A percentile compares a stretch with the other conserved stretches of the same genome.
These are phyloP conservation scores for Papilio glaucus DNA, from an alignment of 1,140 invertebrate species.

Conservation along the genomic window DNA sequence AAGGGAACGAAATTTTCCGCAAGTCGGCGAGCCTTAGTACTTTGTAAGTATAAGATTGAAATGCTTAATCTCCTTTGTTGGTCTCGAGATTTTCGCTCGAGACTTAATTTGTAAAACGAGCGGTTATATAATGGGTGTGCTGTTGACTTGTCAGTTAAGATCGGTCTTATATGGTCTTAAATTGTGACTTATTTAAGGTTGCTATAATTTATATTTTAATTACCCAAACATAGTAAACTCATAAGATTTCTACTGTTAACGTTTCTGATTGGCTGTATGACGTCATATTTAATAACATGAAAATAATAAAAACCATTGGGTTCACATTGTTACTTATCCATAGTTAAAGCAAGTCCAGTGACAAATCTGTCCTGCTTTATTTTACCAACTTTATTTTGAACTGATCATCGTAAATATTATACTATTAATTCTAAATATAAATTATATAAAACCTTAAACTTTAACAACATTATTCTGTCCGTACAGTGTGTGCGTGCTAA, in stretches of 20 bases:
- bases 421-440: too few relatives aligned
- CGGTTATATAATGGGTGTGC: background rate
- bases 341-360: too few relatives aligned
- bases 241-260: too few relatives aligned
- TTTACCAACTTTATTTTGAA: too few relatives aligned
- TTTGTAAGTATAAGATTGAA: conserved; percentile 37
- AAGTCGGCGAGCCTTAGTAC: conserved; percentile 24
- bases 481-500: background rate
- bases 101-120: conserved; percentile 27
- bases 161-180: background rate
- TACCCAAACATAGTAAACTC: too few relatives aligned
- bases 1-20: conserved; percentile 27
- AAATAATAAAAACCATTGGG: too few relatives aligned
- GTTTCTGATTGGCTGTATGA: too few relatives aligned
- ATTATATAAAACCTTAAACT: background rate
- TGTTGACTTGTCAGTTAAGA: conserved; percentile 4
- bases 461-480: background rate
- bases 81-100: conserved; percentile 20
- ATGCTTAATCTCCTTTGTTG: conserved; percentile 35
- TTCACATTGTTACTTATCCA: too few relatives aligned
- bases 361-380: too few relatives aligned
- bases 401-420: too few relatives aligned
- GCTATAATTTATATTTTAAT: too few relatives aligned
- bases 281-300: too few relatives aligned
- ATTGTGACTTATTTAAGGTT: background rate